A percentile compares a stretch with the other conserved stretches of the same genome.
Evolutionary conservation across 2,888 invertebrate genomes (phyloP).

Genomic region (Idaea aversata): DNA sequence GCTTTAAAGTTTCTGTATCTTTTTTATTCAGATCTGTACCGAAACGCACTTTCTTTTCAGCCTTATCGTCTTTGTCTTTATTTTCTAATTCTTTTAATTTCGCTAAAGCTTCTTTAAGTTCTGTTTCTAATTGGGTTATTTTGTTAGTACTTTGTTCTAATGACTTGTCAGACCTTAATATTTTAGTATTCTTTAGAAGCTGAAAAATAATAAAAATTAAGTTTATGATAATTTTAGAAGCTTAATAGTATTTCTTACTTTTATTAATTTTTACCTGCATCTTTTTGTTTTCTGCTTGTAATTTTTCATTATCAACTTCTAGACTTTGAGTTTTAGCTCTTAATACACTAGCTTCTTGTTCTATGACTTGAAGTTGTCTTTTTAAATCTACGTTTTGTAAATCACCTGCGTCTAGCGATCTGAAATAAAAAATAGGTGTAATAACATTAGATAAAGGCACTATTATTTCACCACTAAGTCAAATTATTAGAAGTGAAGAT

Average conservation of each 20-base stretch:
- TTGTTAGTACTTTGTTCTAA: slow-evolving; percentile 81
- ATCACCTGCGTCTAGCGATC: slow-evolving; percentile 81
- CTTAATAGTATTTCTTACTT: slow-evolving; percentile 4
- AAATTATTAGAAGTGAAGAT: no score
- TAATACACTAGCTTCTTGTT: slow-evolving; percentile 87
- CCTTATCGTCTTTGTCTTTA: slow-evolving; percentile 69
- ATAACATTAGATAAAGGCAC: background rate
- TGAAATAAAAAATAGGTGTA: slow-evolving; percentile 41
- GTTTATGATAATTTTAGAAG: background rate
- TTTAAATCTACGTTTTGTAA: slow-evolving; percentile 85
- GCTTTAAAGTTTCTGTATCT: slow-evolving; percentile 65
- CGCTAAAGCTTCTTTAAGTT: slow-evolving; percentile 80
- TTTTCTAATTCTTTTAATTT: slow-evolving; percentile 80
- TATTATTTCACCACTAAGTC: no score
- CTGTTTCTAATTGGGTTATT: slow-evolving; percentile 82
- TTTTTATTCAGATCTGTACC: slow-evolving; percentile 63
- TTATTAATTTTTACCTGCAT: slow-evolving; percentile 68
- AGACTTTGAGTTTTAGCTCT: slow-evolving; percentile 84
- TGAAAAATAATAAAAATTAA: slow-evolving; percentile 36
- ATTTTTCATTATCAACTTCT: slow-evolving; percentile 88
- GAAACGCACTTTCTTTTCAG: slow-evolving; percentile 76
- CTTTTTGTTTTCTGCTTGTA: slow-evolving; percentile 86
- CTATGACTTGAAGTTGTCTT: slow-evolving; percentile 87
- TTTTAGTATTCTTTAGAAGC: slow-evolving; percentile 79
- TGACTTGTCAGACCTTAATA: slow-evolving; percentile 76